Percentiles rank a stretch among this genome's conserved stretches.
These are phyloP conservation scores for Drosophila sucinea DNA, from an alignment of 1,140 invertebrate genomes.

Conservation along the genomic window DNA sequence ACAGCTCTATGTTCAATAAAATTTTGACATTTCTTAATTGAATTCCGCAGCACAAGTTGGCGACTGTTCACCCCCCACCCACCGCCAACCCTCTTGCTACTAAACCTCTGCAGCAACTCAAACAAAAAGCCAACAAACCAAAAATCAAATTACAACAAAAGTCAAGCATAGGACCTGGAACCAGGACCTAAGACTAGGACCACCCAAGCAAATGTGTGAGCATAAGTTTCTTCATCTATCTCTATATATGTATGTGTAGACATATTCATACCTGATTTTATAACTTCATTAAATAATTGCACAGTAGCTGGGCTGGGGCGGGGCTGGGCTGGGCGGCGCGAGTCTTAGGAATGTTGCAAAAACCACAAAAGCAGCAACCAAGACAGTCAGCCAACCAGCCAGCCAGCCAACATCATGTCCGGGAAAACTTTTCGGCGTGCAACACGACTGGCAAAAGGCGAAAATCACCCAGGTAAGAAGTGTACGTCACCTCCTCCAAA, in stretches of 20 bases:
- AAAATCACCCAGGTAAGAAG: conserved; percentile 5
- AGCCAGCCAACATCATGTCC: conserved; percentile 27
- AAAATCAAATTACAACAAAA: conserved; percentile 82
- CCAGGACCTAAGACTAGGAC: conserved; percentile 51
- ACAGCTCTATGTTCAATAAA: conserved; percentile 79
- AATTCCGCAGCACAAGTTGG: conserved; percentile 63
- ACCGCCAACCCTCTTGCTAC: not conserved
- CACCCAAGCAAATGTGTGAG: conserved; percentile 23
- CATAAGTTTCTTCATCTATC: conserved; percentile 2
- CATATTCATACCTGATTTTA: conserved; percentile 53
- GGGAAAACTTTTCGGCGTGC: conserved; percentile 47
- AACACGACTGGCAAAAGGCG: conserved; percentile 66
- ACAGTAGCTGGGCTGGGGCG: conserved; percentile 25
- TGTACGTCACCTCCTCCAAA: not conserved
- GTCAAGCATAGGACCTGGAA: conserved; percentile 48
- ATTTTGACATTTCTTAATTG: conserved; percentile 81
- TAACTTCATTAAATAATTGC: conserved; percentile 82
- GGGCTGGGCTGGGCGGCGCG: not conserved
- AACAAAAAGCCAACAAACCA: conserved; percentile 79
- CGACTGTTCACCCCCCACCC: conserved; percentile 44
- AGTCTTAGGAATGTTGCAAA: conserved; percentile 57
- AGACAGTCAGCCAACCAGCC: conserved; percentile 17
- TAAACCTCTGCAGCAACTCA: conserved; percentile 53
- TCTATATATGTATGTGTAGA: conserved; percentile 16
- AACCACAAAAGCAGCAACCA: conserved; percentile 47